Evolutionary conservation across 1,140 invertebrate genomes (phyloP).

Genomic region (Drosophila triauraria): DNA sequence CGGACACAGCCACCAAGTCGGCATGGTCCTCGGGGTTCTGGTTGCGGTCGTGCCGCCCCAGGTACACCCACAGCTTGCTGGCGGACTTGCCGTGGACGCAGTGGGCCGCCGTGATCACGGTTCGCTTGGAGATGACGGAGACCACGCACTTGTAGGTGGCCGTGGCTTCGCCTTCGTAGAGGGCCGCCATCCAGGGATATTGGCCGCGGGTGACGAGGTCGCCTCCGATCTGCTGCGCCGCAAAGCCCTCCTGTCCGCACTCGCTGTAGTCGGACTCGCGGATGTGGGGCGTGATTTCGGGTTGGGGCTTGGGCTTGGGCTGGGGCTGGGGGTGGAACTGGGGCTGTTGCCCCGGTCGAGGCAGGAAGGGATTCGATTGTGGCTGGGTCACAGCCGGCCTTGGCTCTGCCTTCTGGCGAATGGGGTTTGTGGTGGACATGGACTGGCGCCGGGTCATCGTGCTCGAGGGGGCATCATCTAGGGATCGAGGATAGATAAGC

Average conservation of each 20-base stretch:
- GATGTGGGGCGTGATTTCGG: neutral
- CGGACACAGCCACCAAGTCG: conserved; percentile 2
- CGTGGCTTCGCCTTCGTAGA: neutral
- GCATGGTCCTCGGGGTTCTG: conserved; percentile 13
- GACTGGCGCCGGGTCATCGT: conserved; percentile 39
- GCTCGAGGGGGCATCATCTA: conserved; percentile 53
- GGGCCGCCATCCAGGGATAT: conserved; percentile 87
- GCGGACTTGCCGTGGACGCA: conserved; percentile 1
- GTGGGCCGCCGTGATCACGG: conserved; percentile 26
- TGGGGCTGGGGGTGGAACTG: neutral
- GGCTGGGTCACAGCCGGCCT: neutral
- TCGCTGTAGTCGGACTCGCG: conserved; percentile 1
- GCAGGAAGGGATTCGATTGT: too few species aligned
- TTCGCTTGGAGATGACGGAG: conserved; percentile 22
- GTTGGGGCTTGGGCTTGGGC: neutral
- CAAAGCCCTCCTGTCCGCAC: conserved; percentile 59
- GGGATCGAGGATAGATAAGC: neutral
- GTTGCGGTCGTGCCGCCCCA: conserved; percentile 18
- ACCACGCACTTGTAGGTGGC: conserved; percentile 7
- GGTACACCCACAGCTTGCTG: conserved; percentile 13
- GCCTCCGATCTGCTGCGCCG: conserved; percentile 86
- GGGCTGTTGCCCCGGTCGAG: too few species aligned
- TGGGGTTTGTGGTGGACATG: conserved; percentile 17
- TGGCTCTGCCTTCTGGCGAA: neutral
- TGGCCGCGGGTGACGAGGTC: conserved; percentile 86